Evolutionary conservation across 2,113 vertebrate genomes (phyloP).

Genomic region (Carettochelys insculpta): DNA sequence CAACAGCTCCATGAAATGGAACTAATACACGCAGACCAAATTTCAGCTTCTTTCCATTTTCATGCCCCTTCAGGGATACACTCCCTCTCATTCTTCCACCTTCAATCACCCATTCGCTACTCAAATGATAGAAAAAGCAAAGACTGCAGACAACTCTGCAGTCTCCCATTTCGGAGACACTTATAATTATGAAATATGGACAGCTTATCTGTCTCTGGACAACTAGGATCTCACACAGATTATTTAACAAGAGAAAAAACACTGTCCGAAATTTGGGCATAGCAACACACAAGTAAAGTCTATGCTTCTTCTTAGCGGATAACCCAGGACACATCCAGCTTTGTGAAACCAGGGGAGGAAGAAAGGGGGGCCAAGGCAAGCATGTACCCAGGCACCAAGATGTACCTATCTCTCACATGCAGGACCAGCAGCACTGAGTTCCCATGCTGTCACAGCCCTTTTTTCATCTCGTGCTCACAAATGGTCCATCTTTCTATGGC

Average conservation of each 20-base stretch:
- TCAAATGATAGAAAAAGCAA: neutral
- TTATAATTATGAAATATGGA: rapidly evolving
- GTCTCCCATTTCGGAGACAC: rapidly evolving
- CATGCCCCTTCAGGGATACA: rapidly evolving
- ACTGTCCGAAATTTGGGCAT: rapidly evolving
- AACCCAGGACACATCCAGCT: rapidly evolving
- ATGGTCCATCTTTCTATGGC: neutral
- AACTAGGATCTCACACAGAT: neutral
- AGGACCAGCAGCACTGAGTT: neutral
- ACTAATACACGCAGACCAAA: rapidly evolving
- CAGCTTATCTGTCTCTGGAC: neutral
- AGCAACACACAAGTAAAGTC: rapidly evolving
- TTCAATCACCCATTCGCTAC: neutral
- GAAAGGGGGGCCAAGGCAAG: neutral
- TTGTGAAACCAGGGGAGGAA: rapidly evolving
- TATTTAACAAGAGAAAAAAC: rapidly evolving
- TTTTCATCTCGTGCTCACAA: neutral
- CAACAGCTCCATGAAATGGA: rapidly evolving
- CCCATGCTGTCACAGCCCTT: neutral
- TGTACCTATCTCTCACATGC: neutral
- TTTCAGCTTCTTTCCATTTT: neutral
- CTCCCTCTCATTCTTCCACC: neutral
- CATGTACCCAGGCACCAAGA: neutral
- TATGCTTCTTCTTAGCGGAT: rapidly evolving
- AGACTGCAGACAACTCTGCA: neutral